Percentiles rank a stretch among this genome's conserved stretches.
These are phyloP conservation scores for Nerophis lumbriciformis DNA, from an alignment of 2,113 vertebrate genomes.

Conservation along the genomic window DNA sequence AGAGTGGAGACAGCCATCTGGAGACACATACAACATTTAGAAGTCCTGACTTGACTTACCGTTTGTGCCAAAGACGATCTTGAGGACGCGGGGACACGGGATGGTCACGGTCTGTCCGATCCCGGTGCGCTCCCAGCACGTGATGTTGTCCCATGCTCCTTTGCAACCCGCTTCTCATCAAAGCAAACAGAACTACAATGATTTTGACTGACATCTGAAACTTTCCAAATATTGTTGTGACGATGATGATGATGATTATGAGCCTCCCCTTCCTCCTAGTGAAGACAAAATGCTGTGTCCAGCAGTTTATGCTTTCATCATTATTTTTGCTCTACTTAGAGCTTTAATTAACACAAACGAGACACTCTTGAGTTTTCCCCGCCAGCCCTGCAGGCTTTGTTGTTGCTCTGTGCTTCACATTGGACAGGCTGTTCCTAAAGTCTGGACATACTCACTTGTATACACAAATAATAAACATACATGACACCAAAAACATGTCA, in stretches of 20 bases:
- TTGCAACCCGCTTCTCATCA: conserved; percentile 55
- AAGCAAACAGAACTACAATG: neutral
- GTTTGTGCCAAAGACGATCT: conserved; percentile 45
- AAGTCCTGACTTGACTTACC: conserved; percentile 21
- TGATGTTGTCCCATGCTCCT: conserved; percentile 53
- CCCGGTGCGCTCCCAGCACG: conserved; percentile 52
- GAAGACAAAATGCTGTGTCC: neutral
- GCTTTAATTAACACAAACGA: no score
- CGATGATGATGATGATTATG: no score
- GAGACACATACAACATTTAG: conserved; percentile 4
- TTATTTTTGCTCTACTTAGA: no score
- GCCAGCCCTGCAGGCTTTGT: no score
- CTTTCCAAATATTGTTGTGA: no score
- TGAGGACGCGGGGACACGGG: conserved; percentile 52
- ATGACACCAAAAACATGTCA: no score
- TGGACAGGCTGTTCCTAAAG: no score
- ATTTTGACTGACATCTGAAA: neutral
- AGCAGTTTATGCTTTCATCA: neutral
- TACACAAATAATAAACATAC: no score
- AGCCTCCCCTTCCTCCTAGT: no score
- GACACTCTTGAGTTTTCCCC: no score
- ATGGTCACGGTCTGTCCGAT: conserved; percentile 47
- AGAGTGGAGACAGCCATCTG: conserved; percentile 36
- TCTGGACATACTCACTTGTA: no score
- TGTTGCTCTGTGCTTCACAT: no score